Evolutionary conservation across 1,140 invertebrate species (phyloP), one percentile per base, ranked within the genome.

Genomic region (Cydia strobilella): DNA sequence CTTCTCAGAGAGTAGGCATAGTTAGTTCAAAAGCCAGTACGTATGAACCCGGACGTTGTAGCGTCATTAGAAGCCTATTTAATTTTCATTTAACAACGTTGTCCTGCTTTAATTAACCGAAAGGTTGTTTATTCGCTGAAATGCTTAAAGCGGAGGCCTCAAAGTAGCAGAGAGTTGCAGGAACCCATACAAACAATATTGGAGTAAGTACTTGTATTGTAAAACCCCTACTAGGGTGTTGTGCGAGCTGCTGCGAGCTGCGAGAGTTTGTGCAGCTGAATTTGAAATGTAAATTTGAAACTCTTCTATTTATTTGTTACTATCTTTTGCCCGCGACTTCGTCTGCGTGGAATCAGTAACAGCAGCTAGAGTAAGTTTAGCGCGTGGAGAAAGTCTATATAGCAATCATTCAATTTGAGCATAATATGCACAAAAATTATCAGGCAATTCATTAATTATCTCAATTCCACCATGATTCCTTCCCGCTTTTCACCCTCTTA

Each of bases 21-120:
- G 54, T 59, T 59, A 59, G 54, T 59, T 59, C 6, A 23, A 23
- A 59, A 59, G 18, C 54, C 54, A 23, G 54, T 23, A 59, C 54
- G 54, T 54, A 54, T 59, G 20, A 59, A 65, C 31, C 35, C 27
- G 31, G n/a, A 15, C 27, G 15, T 69, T 69, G 65, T 42, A 35
- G 31, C 35, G 65, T 35, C 65, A 69, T 69, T 79, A 83, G 82
- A 82, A 82, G 82, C 85, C 83, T 87, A 88, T 87, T 88, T 86
- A 88, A 87, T 85, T 86, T 84, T 82, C 82, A 83, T 79, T 81
- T 77, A 82, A 79, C 82, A 80, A 77, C 80, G 76, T 84, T 25
- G n/a, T 63, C 42, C 82, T 87, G 83, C 81, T 86, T 87, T 86
- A 87, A 87, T 87, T 84, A 87, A 86, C 85, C 82, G 83, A 80